These are phyloP conservation scores for Leucoraja erinaceus DNA, from an alignment of 2,113 vertebrate species.

Conservation along the genomic window DNA sequence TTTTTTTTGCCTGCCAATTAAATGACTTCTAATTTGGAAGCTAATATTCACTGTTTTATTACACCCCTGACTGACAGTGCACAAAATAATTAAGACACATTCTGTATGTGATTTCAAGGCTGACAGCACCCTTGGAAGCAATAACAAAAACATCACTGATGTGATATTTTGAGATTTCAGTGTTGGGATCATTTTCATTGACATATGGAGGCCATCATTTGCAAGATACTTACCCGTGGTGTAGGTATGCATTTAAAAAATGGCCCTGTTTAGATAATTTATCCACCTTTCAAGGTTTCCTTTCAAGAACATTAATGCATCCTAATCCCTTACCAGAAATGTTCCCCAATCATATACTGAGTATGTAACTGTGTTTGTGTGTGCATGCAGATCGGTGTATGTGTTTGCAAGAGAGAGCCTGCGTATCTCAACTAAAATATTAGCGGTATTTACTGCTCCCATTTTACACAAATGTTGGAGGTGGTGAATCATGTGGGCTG, in stretches of 20 bases:
- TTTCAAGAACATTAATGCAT: not conserved
- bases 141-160: slow-evolving; percentile 21
- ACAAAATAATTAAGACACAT: slow-evolving; percentile 34
- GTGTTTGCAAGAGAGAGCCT: not conserved
- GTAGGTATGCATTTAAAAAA: not conserved
- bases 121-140: slow-evolving; percentile 25
- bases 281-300: not conserved
- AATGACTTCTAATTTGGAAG: slow-evolving; percentile 20
- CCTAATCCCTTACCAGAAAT: not conserved
- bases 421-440: too few species aligned
- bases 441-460: too few species aligned
- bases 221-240: not conserved
- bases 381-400: not conserved
- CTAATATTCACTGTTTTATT: slow-evolving; percentile 27
- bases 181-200: not conserved
- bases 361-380: not conserved
- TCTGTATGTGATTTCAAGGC: slow-evolving; percentile 31
- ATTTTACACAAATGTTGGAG: too few species aligned
- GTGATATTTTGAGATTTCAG: slow-evolving; percentile 12
- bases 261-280: not conserved
- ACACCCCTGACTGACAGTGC: slow-evolving; percentile 17
- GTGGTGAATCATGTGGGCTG: too few species aligned
- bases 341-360: not conserved
- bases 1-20: slow-evolving; percentile 22
- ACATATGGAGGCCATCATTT: not conserved